These are phyloP conservation scores for Trogon surrucura DNA, from an alignment of 2,113 vertebrate genomes.

Conservation along the genomic window DNA sequence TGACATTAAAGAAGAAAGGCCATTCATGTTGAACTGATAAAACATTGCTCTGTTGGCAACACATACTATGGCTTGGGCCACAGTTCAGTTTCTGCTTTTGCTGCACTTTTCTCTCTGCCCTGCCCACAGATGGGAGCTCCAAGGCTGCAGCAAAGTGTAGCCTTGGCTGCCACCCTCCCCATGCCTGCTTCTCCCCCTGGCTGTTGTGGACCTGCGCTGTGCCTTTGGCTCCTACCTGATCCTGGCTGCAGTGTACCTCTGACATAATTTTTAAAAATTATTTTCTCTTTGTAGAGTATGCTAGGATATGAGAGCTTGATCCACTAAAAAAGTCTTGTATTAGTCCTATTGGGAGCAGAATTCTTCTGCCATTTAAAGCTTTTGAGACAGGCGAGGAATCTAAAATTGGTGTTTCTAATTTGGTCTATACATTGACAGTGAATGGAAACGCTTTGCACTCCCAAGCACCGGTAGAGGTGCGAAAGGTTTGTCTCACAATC, in stretches of 20 bases:
- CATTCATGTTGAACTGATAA: background rate
- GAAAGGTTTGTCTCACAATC: background rate
- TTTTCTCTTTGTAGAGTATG: background rate
- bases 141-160: fast-evolving
- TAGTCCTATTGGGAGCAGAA: background rate
- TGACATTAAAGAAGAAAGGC: background rate
- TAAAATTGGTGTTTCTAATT: background rate
- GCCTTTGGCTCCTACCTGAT: fast-evolving
- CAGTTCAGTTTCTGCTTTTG: background rate
- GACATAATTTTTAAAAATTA: background rate
- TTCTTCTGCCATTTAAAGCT: background rate
- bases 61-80: fast-evolving
- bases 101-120: background rate
- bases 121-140: background rate
- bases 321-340: background rate
- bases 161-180: background rate
- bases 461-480: background rate
- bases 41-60: background rate
- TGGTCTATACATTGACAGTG: background rate
- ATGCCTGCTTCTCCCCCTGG: fast-evolving
- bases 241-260: background rate
- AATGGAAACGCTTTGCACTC: background rate
- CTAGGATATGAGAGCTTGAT: background rate
- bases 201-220: background rate
- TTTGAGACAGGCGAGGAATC: background rate